A percentile compares a stretch with the other conserved stretches of the same genome.
These are phyloP conservation scores for Prolemur simus DNA, from an alignment of 2,113 vertebrate species.

Conservation along the genomic window DNA sequence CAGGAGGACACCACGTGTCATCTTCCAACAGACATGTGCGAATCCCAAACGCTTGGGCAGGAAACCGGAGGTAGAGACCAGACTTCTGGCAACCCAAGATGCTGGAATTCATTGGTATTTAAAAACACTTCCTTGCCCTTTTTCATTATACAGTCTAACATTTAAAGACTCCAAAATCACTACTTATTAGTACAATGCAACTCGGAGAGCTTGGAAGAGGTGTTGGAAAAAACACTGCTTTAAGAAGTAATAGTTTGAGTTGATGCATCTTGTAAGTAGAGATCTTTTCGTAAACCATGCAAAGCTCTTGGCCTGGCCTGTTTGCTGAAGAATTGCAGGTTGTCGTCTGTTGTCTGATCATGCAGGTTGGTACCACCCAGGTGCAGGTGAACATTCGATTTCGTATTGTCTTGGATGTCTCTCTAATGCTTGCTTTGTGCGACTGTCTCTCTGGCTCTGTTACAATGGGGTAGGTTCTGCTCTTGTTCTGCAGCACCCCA, in stretches of 20 bases:
- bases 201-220: neutral
- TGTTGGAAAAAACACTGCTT: neutral
- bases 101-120: conserved; percentile 76
- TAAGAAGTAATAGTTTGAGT: neutral
- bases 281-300: neutral
- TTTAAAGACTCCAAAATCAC: conserved; percentile 72
- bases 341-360: neutral
- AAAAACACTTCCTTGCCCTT: conserved; percentile 67
- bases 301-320: neutral
- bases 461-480: fast-evolving
- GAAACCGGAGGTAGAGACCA: conserved; percentile 25
- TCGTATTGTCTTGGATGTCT: neutral
- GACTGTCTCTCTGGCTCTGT: neutral
- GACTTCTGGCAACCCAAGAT: conserved; percentile 60
- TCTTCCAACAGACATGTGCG: neutral
- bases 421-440: neutral
- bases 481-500: no score
- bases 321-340: neutral
- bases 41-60: neutral
- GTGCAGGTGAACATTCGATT: neutral
- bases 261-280: neutral
- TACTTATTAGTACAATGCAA: conserved; percentile 54
- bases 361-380: fast-evolving
- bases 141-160: conserved; percentile 73
- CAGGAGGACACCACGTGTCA: neutral